Evolutionary conservation across 2,888 invertebrate genomes (phyloP), one percentile per base, ranked within the genome.

Genomic region (Drosophila nr. perissopoda): DNA sequence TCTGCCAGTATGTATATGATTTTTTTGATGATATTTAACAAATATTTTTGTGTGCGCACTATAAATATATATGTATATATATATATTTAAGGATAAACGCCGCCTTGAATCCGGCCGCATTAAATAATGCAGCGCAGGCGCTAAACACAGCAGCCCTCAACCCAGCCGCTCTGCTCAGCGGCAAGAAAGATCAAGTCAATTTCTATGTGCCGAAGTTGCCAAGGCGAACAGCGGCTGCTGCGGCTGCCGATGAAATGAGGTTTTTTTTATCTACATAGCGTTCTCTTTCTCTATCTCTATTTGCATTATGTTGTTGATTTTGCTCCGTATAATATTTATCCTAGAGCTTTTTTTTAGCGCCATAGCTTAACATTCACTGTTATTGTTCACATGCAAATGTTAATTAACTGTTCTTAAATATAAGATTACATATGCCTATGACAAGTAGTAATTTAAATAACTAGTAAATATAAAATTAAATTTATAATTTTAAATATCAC

Each of bases 141-240:
- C 81, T 90, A 58, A 90, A 90, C 75, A 86, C 90, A 48, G 90
- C 90, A 71, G 90, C 91, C 49, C 90, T 90, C 76, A 90, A 90
- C 81, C 90, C 90, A 59, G 90, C 90, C 74, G 63, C 90, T 63
- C 75, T 90, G 65, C 83, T 90, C 54, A 87, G 91, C 58, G 83
- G 88, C 70, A 91, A 91, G 83, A 91, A 91, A 90, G 91, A 91
- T 82, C 88, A 89, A 78, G 82, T 91, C 65, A 88, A 83, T 86
- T 91, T 91, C 79, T 91, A 91, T 89, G 82, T 91, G 73, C 91
- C 91, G 81, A 91, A 91, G 75, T 87, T 91, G 78, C 90, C 80
- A 69, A 86, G 82, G 72, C 80, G 90, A 69, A 86, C 86, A 74
- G 82, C 75, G 83, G 77, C 76, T 52, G 59, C 70, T 58, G 53